phyloP scores from a whole-genome alignment of 2,888 invertebrate species.

The Perizoma flavofasciatum region DNA sequence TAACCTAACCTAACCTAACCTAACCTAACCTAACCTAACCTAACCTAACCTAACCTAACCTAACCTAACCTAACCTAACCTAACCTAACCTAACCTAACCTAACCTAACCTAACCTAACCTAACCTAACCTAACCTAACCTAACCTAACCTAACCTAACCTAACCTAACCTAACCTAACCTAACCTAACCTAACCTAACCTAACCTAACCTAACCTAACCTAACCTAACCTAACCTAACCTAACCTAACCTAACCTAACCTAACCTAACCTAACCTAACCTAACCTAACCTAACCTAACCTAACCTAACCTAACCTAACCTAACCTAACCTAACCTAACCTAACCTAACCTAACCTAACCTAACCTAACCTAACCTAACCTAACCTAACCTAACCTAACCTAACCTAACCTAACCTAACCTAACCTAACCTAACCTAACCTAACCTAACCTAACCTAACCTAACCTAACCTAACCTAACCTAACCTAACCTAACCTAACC shows the following conservation, averaged over 20 bases:
- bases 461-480: slow-evolving; percentile 1
- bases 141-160: slow-evolving; percentile 1
- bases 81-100: slow-evolving; percentile 1
- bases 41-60: slow-evolving; percentile 1
- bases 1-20: slow-evolving; percentile 1
- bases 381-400: slow-evolving; percentile 1
- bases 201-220: slow-evolving; percentile 1
- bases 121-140: slow-evolving; percentile 1
- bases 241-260: slow-evolving; percentile 1
- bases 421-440: slow-evolving; percentile 1
- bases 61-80: slow-evolving; percentile 1
- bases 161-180: slow-evolving; percentile 1
- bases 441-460: slow-evolving; percentile 1
- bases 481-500: slow-evolving; percentile 1
- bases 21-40: slow-evolving; percentile 1
- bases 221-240: slow-evolving; percentile 1
- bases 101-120: slow-evolving; percentile 1
- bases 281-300: slow-evolving; percentile 1
- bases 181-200: slow-evolving; percentile 1
- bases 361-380: slow-evolving; percentile 1
- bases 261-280: slow-evolving; percentile 1
- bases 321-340: slow-evolving; percentile 1
- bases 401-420: slow-evolving; percentile 1
- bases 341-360: slow-evolving; percentile 1
- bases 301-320: slow-evolving; percentile 1